These are phyloP conservation scores for Drosophila sproati DNA, from an alignment of 1,140 invertebrate genomes.

Conservation along the genomic window DNA sequence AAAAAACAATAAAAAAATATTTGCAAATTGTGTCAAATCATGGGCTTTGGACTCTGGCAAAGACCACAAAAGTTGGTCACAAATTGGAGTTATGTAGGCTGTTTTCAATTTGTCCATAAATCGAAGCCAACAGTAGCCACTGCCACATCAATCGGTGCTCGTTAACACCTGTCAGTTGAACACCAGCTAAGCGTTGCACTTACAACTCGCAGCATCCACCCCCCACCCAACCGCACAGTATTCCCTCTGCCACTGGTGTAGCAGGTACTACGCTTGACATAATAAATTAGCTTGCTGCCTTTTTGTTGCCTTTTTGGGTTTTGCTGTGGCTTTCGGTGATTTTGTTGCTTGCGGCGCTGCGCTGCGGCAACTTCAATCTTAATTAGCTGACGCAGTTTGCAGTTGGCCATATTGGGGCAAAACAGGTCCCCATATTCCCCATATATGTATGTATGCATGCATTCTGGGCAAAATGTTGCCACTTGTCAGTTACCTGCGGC, in stretches of 20 bases:
- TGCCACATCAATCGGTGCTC: constrained; percentile 31
- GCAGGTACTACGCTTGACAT: constrained; percentile 69
- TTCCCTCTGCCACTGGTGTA: constrained; percentile 9
- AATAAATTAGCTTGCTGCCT: constrained; percentile 69
- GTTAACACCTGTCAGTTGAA: constrained; percentile 66
- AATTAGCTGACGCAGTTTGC: constrained; percentile 79
- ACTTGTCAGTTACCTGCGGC: constrained; percentile 26
- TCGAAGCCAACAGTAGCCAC: constrained; percentile 14
- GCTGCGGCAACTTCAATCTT: constrained; percentile 79
- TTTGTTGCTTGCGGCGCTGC: constrained; percentile 24
- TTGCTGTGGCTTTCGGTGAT: constrained; percentile 13
- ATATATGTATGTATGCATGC: constrained; percentile 3
- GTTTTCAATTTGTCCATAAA: constrained; percentile 2
- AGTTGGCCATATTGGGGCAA: constrained; percentile 41
- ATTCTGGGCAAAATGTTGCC: constrained; percentile 13
- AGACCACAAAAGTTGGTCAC: constrained; percentile 6
- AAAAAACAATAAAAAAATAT: constrained; percentile 13
- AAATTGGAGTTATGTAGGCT: constrained; percentile 1
- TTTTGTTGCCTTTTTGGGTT: constrained; percentile 38
- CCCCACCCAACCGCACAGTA: not conserved
- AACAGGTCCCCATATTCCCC: constrained; percentile 16
- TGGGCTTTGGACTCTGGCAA: not conserved
- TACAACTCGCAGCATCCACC: constrained; percentile 13
- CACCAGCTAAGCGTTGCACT: constrained; percentile 40
- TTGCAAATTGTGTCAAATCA: constrained; percentile 41